A percentile compares a stretch with the other conserved stretches of the same genome.
Conservation (phyloP, 2,888 invertebrate genomes). For the Caenorhabditis sp. region DNA sequence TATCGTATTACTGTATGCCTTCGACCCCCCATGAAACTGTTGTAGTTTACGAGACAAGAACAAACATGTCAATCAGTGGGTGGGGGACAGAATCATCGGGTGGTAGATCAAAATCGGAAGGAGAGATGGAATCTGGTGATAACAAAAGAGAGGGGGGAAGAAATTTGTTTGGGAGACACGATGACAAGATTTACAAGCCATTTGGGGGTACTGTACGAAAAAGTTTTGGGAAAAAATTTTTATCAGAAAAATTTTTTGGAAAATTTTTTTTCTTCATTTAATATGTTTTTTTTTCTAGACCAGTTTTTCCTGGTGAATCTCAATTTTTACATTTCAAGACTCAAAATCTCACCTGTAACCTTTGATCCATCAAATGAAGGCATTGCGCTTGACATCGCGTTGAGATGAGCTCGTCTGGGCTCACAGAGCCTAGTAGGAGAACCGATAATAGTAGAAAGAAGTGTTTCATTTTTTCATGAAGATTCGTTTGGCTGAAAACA, state of each 20-base stretch:
- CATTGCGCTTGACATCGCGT: conserved; percentile 81
- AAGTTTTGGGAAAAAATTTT: not conserved
- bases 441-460: not conserved
- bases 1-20: conserved; percentile 35
- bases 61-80: conserved; percentile 47
- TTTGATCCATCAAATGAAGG: conserved; percentile 76
- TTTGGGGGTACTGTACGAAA: conserved; percentile 1
- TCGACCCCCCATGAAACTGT: not conserved
- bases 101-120: conserved; percentile 11
- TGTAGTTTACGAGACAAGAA: not conserved
- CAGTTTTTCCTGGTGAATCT: not conserved
- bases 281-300: not conserved
- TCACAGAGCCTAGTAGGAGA: not conserved
- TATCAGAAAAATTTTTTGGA: not conserved
- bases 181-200: conserved; percentile 35
- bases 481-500: conserved; percentile 11
- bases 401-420: conserved; percentile 73
- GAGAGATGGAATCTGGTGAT: conserved; percentile 3
- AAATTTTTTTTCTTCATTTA: no score
- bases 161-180: no score
- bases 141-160: no score
- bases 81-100: conserved; percentile 11
- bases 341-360: conserved; percentile 71
- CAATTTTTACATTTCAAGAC: not conserved
- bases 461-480: conserved; percentile 21